Base-by-base conservation (phyloP, 2,113 vertebrate species). In the Hippocampus mohnikei region DNA sequence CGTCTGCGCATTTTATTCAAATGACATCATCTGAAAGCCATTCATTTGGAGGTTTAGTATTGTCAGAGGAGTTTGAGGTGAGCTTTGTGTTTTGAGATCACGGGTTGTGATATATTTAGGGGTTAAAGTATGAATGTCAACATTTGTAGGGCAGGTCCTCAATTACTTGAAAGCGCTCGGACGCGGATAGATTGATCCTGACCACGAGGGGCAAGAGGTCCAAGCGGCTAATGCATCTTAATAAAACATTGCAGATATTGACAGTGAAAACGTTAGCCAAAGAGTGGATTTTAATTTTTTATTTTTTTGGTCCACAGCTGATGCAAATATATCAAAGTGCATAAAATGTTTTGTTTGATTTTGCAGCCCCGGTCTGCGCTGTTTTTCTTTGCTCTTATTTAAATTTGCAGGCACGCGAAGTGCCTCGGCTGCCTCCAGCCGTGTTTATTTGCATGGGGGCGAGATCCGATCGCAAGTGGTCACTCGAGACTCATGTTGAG, bases 271-370 rank as follows among this genome's bases (percentile, higher is more conserved):
- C n/a, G 21, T 60, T 33, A 60, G 58, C 58, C 13, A 33, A 33
- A 60, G 58, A 60, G 6, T 41, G 37, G 37, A 65, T 65, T 65
- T 65, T 21, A n/a, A n/a, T n/a, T 64, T 10, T 15, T 64, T 63
- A 1, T 23, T 37, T 37, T 37, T 27, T 27, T 27, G 27, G 33
- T 46, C 41, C 63, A 48, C 63, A 65, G 41, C 42, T 65, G 41
- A 65, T 65, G 63, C 63, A 27, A 65, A 65, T 46, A 65, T 46
- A 65, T 65, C 63, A 65, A 65, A 65, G 63, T 46, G 63, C 42
- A 46, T 65, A 10, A 65, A 65, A 65, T 10, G 13, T 65, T 42
- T 64, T 44, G n/a, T 23, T 65, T 65, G 27, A 46, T 46, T 48
- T 65, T 65, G 42, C 41, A 65, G 23, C 62, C 40, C 33, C 40